These are phyloP conservation scores for Bruchidius siliquastri DNA, from an alignment of 2,888 invertebrate species.

Conservation along the genomic window DNA sequence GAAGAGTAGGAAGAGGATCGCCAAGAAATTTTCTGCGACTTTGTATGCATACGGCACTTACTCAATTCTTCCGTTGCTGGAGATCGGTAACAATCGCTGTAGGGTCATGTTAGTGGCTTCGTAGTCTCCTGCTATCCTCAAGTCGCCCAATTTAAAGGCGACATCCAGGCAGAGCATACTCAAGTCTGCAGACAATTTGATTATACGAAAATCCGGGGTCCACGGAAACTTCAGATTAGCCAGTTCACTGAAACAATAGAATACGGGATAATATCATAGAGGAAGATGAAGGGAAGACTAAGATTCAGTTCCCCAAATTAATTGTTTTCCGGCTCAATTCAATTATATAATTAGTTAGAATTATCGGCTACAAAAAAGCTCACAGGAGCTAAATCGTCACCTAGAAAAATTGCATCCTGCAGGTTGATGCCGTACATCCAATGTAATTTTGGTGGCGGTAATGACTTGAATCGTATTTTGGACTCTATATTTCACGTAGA, in stretches of 20 bases:
- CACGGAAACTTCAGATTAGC: conserved; percentile 37
- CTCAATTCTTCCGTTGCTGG: conserved; percentile 39
- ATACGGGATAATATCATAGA: not conserved
- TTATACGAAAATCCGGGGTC: conserved; percentile 42
- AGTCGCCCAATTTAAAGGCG: conserved; percentile 37
- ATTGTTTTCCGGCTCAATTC: too few relatives aligned
- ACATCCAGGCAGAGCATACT: conserved; percentile 36
- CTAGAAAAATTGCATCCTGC: too few relatives aligned
- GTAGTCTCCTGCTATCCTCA: conserved; percentile 40
- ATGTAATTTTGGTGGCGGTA: too few relatives aligned
- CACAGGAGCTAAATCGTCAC: too few relatives aligned
- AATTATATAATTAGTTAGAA: too few relatives aligned
- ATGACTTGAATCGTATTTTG: too few relatives aligned
- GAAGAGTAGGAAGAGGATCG: too few relatives aligned
- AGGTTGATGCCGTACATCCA: too few relatives aligned
- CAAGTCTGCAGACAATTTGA: conserved; percentile 36
- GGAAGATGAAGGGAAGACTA: not conserved
- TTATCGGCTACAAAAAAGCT: too few relatives aligned
- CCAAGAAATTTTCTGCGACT: too few relatives aligned
- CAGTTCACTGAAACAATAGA: conserved; percentile 35
- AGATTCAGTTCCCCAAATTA: not conserved
- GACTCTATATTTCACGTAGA: too few relatives aligned
- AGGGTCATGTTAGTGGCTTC: conserved; percentile 39
- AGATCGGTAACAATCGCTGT: conserved; percentile 39
- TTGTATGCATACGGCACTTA: conserved; percentile 23